These are phyloP conservation scores for Telmatochromis brachygnathus DNA, from an alignment of 2,113 vertebrate species.

Conservation along the genomic window DNA sequence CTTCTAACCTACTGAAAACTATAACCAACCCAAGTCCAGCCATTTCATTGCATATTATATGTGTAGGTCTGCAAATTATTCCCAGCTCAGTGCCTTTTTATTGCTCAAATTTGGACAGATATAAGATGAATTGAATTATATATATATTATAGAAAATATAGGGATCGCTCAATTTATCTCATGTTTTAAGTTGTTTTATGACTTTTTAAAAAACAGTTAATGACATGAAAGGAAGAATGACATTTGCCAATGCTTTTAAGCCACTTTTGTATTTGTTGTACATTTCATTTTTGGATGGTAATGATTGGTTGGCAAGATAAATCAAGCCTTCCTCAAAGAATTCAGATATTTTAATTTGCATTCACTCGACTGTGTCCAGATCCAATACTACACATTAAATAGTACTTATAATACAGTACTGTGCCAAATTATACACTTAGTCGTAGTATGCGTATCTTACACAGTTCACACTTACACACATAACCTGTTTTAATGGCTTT, in stretches of 20 bases:
- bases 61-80: conserved; percentile 36
- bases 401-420: conserved; percentile 1
- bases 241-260: background rate
- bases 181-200: background rate
- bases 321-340: conserved; percentile 16
- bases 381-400: conserved; percentile 11
- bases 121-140: background rate
- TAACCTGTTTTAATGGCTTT: background rate
- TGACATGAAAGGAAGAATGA: background rate
- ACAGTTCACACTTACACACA: background rate
- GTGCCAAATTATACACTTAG: background rate
- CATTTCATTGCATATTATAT: conserved; percentile 22
- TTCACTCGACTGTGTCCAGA: conserved; percentile 1
- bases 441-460: conserved; percentile 13
- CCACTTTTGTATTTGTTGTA: background rate
- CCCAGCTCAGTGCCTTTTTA: conserved; percentile 65
- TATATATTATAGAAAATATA: background rate
- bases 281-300: background rate
- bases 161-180: background rate
- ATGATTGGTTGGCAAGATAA: background rate
- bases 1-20: conserved; percentile 33
- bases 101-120: conserved; percentile 29
- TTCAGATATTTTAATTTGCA: conserved; percentile 2
- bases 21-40: conserved; percentile 6
- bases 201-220: background rate